phyloP scores from a whole-genome alignment of 30 jellyfish, hydroid and myxozoan genomes.

The Haliclystus octoradiatus region DNA sequence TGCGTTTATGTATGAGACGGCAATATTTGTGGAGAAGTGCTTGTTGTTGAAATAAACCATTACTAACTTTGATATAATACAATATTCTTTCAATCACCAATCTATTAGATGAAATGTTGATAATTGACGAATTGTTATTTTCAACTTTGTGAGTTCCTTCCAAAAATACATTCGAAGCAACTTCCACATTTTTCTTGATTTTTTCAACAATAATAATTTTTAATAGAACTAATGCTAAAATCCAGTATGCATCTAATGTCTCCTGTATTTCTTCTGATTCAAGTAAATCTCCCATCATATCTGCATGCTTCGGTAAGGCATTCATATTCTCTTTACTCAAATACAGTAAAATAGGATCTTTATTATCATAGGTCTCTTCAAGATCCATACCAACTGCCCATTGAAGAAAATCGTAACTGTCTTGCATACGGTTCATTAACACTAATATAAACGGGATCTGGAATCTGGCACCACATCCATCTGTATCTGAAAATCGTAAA shows the following conservation, averaged over 20 bases:
- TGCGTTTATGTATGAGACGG: background rate
- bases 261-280: too few species aligned
- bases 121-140: background rate
- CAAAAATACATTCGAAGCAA: background rate
- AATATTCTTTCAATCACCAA: background rate
- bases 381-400: background rate
- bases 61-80: background rate
- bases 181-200: background rate
- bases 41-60: background rate
- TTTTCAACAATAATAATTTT: too few species aligned
- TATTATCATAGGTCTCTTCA: background rate
- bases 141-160: background rate
- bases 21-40: background rate
- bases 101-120: background rate
- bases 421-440: background rate
- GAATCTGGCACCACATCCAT: background rate
- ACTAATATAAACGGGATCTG: background rate
- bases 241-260: background rate
- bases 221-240: background rate
- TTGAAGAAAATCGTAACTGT: background rate
- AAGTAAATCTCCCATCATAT: background rate
- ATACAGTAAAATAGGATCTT: background rate
- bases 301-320: background rate
- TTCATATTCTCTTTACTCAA: background rate
- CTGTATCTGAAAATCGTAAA: background rate